Evolutionary conservation across 2,888 invertebrate genomes (phyloP).

Genomic region (Standfussiana lucernea): DNA sequence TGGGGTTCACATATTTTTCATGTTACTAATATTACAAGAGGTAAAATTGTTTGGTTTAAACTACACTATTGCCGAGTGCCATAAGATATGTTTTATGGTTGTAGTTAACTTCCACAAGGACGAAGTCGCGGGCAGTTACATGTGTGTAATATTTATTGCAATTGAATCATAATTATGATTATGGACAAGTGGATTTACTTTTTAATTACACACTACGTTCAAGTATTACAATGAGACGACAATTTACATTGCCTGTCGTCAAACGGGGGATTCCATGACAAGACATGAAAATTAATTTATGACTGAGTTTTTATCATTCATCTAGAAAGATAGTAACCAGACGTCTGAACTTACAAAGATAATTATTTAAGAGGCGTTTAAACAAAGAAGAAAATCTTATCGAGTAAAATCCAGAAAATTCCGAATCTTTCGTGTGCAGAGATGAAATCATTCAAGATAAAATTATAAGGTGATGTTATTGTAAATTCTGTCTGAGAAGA

Average conservation of each 20-base stretch:
- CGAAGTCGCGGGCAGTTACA: neutral
- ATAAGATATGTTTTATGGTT: neutral
- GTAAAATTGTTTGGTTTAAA: too few relatives aligned
- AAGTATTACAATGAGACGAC: neutral
- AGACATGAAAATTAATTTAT: neutral
- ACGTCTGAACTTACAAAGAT: neutral
- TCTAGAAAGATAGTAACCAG: conserved; percentile 6
- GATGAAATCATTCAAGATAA: conserved; percentile 30
- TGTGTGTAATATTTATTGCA: neutral
- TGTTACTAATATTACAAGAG: too few relatives aligned
- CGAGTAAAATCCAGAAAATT: conserved; percentile 23
- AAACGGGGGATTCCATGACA: conserved; percentile 15
- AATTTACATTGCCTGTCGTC: neutral
- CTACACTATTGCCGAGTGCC: neutral
- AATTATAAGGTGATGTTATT: conserved; percentile 4
- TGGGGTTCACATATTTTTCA: too few relatives aligned
- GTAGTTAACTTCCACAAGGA: neutral
- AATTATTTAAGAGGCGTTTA: neutral
- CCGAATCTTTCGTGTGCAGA: conserved; percentile 9
- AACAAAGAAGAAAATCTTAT: conserved; percentile 4
- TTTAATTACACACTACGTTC: neutral
- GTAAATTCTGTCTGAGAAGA: conserved; percentile 41
- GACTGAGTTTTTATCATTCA: neutral
- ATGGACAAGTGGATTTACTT: neutral
- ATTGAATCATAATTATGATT: neutral